Evolutionary conservation across 2,113 vertebrate species (phyloP).

Genomic region (Onychostoma macrolepis): DNA sequence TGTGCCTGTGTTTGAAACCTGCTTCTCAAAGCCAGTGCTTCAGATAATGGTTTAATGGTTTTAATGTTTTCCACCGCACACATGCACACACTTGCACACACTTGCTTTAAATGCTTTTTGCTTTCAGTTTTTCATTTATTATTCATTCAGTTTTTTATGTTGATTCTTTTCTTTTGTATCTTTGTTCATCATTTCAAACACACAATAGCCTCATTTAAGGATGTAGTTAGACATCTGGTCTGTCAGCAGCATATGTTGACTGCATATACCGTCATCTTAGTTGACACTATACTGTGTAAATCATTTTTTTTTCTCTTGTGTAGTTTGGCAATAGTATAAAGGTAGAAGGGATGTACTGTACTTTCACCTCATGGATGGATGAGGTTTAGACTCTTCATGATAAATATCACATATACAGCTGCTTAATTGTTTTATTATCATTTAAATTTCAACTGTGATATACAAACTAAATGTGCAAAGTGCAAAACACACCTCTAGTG

Average conservation of each 20-base stretch:
- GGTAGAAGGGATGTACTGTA: background rate
- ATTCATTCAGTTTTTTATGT: background rate
- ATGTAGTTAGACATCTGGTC: background rate
- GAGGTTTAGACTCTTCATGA: background rate
- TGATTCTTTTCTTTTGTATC: background rate
- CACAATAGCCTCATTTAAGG: background rate
- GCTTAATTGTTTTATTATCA: slow-evolving; percentile 1
- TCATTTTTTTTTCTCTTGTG: background rate
- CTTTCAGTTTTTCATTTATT: background rate
- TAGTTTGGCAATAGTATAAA: background rate
- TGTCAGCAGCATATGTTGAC: background rate
- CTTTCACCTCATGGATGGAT: background rate
- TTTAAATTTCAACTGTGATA: background rate
- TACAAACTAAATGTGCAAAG: background rate
- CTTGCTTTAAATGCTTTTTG: background rate
- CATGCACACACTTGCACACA: background rate
- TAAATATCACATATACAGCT: background rate
- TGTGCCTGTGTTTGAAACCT: background rate
- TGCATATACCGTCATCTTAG: background rate
- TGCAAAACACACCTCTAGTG: slow-evolving; percentile 5
- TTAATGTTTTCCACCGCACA: background rate
- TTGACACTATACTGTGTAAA: background rate
- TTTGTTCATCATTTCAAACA: background rate
- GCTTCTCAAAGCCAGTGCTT: background rate
- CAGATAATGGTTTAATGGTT: background rate